A percentile compares a stretch with the other conserved stretches of the same genome.
Conservation (phyloP, 1,140 invertebrate species). For the Palaemon carinicauda region DNA sequence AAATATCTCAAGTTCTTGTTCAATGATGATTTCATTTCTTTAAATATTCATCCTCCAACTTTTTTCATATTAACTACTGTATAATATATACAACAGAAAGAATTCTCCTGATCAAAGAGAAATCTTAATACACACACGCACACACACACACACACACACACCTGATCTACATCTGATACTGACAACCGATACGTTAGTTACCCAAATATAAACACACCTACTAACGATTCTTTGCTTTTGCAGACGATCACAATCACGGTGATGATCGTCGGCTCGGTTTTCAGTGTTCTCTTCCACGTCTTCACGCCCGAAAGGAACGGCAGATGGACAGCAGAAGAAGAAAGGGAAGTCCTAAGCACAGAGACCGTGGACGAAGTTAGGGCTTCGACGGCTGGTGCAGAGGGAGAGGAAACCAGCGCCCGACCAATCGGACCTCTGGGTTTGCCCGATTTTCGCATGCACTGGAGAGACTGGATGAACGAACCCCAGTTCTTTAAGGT, state of each 20-base stretch:
- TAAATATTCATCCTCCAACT: no score
- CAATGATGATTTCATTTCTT: no score
- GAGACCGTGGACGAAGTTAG: background rate
- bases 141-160: no score
- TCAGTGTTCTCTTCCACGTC: conserved; percentile 79
- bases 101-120: no score
- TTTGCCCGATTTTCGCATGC: background rate
- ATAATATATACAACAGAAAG: no score
- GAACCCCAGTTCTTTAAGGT: conserved; percentile 39
- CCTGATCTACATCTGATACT: no score
- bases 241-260: conserved; percentile 80
- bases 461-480: conserved; percentile 27
- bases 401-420: background rate
- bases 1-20: no score
- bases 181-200: no score
- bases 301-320: conserved; percentile 65
- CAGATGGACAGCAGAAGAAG: background rate
- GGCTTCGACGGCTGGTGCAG: background rate
- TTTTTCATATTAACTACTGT: no score
- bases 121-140: no score
- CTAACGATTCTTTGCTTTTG: conserved; percentile 55
- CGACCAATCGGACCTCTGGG: background rate
- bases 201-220: no score
- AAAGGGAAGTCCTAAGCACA: background rate
- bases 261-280: conserved; percentile 74